Evolutionary conservation across 2,888 invertebrate species (phyloP).

Genomic region (Furcula furcula): DNA sequence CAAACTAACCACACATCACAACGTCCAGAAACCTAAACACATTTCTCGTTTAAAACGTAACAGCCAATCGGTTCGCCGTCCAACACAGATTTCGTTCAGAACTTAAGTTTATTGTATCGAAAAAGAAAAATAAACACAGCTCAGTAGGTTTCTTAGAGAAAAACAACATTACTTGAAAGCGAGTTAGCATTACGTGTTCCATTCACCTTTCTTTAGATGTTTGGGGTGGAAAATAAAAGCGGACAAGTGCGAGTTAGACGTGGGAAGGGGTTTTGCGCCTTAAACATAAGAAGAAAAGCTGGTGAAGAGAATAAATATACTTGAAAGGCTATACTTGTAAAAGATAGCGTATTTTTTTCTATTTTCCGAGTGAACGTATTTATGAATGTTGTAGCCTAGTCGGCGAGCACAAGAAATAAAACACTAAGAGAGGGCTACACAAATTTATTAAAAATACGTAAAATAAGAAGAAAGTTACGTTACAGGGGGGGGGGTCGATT

Average conservation of each 20-base stretch:
- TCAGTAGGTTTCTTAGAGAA: slow-evolving; percentile 12
- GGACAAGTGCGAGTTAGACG: slow-evolving; percentile 7
- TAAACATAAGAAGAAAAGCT: too few relatives aligned
- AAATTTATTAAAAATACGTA: too few relatives aligned
- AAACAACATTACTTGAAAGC: slow-evolving; percentile 24
- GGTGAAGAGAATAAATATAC: too few relatives aligned
- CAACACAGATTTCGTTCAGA: slow-evolving; percentile 16
- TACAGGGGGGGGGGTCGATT: too few relatives aligned
- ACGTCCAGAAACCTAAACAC: slow-evolving; percentile 2
- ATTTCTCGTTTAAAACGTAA: slow-evolving; percentile 19
- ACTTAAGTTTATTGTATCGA: slow-evolving; percentile 22
- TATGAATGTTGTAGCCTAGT: too few relatives aligned
- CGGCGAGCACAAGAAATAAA: too few relatives aligned
- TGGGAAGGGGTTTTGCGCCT: neutral
- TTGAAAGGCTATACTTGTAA: too few relatives aligned
- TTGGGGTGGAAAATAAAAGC: slow-evolving; percentile 8
- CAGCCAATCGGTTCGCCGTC: slow-evolving; percentile 28
- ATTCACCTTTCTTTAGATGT: slow-evolving; percentile 21
- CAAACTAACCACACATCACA: neutral
- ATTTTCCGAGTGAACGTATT: too few relatives aligned
- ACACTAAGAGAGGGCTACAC: too few relatives aligned
- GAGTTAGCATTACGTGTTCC: slow-evolving; percentile 23
- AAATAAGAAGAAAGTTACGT: too few relatives aligned
- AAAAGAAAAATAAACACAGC: slow-evolving; percentile 26
- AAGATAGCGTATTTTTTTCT: too few relatives aligned